A percentile compares a stretch with the other conserved stretches of the same genome.
Evolutionary conservation across 2,113 vertebrate genomes (phyloP).

Genomic region (Spheniscus mendiculus): DNA sequence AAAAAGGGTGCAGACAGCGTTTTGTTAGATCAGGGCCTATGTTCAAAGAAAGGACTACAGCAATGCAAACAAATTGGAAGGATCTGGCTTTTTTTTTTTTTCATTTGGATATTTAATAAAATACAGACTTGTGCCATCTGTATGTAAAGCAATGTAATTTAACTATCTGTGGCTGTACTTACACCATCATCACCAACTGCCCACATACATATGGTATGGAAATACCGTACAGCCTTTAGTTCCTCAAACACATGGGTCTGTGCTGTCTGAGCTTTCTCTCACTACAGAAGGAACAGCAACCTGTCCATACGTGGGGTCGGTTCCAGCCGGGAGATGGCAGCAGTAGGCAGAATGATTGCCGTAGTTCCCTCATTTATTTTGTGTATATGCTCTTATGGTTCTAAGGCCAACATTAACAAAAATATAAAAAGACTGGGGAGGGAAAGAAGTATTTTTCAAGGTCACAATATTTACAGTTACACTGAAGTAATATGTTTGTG

Average conservation of each 20-base stretch:
- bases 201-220: conserved; percentile 13
- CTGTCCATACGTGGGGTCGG: fast-evolving
- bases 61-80: background rate
- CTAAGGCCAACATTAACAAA: background rate
- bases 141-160: background rate
- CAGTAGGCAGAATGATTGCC: background rate
- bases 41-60: background rate
- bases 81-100: background rate
- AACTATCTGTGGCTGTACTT: conserved; percentile 4
- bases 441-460: background rate
- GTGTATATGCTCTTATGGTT: background rate
- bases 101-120: background rate
- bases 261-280: background rate
- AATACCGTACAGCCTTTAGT: background rate
- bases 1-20: background rate
- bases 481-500: background rate
- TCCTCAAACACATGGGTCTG: background rate
- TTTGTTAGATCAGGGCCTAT: background rate
- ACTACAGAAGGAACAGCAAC: background rate
- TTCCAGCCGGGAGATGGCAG: conserved; percentile 44
- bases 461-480: background rate
- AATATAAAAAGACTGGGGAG: background rate
- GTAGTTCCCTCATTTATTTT: background rate
- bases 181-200: background rate
- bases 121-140: background rate